phyloP scores from a whole-genome alignment of 2,797 vertebrate genomes.

The Oreochromis mossambicus region DNA sequence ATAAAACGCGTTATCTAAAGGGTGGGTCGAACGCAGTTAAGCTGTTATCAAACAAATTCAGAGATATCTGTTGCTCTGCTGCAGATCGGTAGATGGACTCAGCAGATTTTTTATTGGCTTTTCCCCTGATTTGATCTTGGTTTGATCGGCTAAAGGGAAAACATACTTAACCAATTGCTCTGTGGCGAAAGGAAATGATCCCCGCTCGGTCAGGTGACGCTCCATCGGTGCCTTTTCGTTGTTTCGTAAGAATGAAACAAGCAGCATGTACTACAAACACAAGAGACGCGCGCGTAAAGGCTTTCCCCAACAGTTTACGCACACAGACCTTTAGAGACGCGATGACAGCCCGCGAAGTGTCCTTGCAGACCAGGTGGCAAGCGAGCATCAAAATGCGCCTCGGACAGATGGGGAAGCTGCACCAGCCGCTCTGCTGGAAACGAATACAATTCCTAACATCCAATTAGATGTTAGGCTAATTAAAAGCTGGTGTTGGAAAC shows the following conservation, averaged over 20 bases:
- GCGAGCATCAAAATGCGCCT: neutral
- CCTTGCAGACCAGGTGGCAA: constrained; percentile 28
- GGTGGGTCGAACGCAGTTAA: neutral
- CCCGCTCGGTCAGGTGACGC: neutral
- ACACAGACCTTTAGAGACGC: neutral
- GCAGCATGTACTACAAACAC: too few species aligned
- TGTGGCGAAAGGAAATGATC: neutral
- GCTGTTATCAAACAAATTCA: neutral
- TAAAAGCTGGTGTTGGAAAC: constrained; percentile 3
- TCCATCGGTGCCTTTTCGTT: neutral
- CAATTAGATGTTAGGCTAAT: constrained; percentile 2
- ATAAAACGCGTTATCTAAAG: neutral
- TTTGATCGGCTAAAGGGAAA: neutral
- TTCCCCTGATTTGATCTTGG: neutral
- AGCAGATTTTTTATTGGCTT: neutral
- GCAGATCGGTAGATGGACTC: neutral
- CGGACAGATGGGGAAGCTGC: constrained; percentile 40
- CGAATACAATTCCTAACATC: neutral
- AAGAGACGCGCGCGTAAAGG: neutral
- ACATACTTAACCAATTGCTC: neutral
- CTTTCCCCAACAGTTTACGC: neutral
- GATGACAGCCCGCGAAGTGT: neutral
- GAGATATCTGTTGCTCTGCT: neutral
- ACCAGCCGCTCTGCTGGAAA: neutral
- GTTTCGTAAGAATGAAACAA: neutral